Evolutionary conservation across 2,113 vertebrate genomes (phyloP), one percentile per base, ranked within the genome.

Genomic region (Clarias gariepinus): DNA sequence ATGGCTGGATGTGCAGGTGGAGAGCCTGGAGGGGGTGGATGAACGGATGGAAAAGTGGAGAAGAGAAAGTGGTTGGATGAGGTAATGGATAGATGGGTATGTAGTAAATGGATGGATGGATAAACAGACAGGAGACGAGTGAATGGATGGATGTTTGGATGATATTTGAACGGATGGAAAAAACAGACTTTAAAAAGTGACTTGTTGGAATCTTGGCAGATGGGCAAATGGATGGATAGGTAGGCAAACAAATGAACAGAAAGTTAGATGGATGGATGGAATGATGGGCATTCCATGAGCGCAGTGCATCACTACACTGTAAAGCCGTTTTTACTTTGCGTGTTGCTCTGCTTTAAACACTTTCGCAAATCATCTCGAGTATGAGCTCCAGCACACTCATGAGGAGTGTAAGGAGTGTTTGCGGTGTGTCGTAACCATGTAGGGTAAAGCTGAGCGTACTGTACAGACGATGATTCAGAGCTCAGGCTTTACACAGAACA

Each of bases 391-490:
- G 68, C 66, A 18, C 28, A 30, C 15, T 8, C 3, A 18, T 41
- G 18, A 21, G 19, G 55, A 47, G 85, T 16, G 53, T 69, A 76
- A 71, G 61, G 18, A n/a, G n/a, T 58, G 77, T 58, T 55, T 28
- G 2, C 33, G 58, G 66, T 30, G 30, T 78, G 8, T 28, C 12
- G 47, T 69, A 69, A 52, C 85, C 85, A 86, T 86, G 64, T 86
- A 71, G 25, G 85, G 85, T 86, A 60, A 64, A 66, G 60, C 33
- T 81, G 79, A 15, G 79, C 64, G 80, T 58, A 12, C n/a, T 4
- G n/a, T 8, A 47, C 71, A 74, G 55, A n/a, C 3, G 41, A 66
- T 82, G 81, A 28, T 33, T 64, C 80, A 61, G 57, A n/a, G 36
- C 33, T 47, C 57, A 41, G 57, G 58, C 55, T 21, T 30, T 33